Percentiles rank a stretch among this genome's conserved stretches.
phyloP scores from a whole-genome alignment of 1,140 invertebrate species.

The Leptinotarsa lineolata region DNA sequence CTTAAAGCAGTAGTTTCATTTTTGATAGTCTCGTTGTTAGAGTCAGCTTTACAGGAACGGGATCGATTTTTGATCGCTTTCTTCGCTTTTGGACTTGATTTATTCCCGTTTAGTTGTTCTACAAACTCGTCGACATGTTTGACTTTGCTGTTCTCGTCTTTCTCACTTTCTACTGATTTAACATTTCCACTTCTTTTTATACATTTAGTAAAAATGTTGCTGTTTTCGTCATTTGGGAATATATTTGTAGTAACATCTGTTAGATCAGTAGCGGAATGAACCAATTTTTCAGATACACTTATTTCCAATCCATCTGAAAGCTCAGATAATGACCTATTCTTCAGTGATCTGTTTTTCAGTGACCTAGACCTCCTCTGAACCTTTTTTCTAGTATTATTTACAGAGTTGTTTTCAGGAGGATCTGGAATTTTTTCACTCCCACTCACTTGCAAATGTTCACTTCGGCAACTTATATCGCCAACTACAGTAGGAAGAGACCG shows the following conservation, averaged over 20 bases:
- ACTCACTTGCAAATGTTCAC: neutral
- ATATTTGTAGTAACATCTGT: neutral
- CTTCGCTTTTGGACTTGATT: neutral
- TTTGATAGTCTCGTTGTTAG: neutral
- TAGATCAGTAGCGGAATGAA: neutral
- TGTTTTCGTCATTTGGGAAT: no score
- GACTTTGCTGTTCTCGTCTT: constrained; percentile 9
- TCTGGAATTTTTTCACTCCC: neutral
- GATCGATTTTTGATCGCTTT: neutral
- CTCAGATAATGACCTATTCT: no score
- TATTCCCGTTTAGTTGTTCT: neutral
- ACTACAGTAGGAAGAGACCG: neutral
- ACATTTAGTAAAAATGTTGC: neutral
- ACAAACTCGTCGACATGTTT: neutral
- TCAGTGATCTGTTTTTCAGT: neutral
- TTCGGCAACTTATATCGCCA: neutral
- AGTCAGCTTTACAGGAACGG: neutral
- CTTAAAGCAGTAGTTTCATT: neutral
- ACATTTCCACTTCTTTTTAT: neutral
- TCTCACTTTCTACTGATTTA: neutral
- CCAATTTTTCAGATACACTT: neutral
- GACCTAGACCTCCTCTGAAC: constrained; percentile 4
- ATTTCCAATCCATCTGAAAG: no score
- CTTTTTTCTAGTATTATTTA: neutral
- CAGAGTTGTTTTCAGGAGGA: no score